These are phyloP conservation scores for Lordiphosa collinella DNA, from an alignment of 1,140 invertebrate genomes.

Conservation along the genomic window DNA sequence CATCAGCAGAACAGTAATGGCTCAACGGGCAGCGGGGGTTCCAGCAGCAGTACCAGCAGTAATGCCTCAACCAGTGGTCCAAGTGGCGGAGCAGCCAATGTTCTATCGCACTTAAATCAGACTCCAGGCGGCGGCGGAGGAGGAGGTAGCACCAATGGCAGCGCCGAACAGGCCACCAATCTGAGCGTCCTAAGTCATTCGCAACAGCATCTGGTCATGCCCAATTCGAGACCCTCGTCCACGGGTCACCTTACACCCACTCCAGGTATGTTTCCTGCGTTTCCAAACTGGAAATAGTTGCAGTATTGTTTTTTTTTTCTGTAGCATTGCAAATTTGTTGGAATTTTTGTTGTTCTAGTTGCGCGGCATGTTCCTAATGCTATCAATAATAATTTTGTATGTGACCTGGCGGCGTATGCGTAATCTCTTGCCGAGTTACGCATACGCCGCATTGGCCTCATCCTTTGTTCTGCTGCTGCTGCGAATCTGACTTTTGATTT, in stretches of 20 bases:
- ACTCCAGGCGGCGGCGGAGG: conserved; percentile 73
- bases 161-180: conserved; percentile 80
- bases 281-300: neutral
- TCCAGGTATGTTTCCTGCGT: conserved; percentile 72
- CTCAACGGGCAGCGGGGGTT: conserved; percentile 65
- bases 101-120: conserved; percentile 57
- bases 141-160: conserved; percentile 79
- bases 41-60: conserved; percentile 78
- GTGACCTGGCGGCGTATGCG: conserved; percentile 1
- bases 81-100: conserved; percentile 36
- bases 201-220: conserved; percentile 80
- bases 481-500: conserved; percentile 25
- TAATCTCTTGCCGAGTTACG: neutral
- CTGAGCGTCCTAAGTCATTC: conserved; percentile 78
- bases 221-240: conserved; percentile 80
- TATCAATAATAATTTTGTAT: neutral
- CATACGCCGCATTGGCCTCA: conserved; percentile 14
- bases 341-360: conserved; percentile 10
- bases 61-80: conserved; percentile 47
- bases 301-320: neutral
- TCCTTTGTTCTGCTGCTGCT: conserved; percentile 6
- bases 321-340: conserved; percentile 3
- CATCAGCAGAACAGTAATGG: conserved; percentile 76
- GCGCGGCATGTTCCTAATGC: conserved; percentile 11
- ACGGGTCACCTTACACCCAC: conserved; percentile 84